A percentile compares a stretch with the other conserved stretches of the same genome.
Evolutionary conservation across 2,113 vertebrate species (phyloP).

Genomic region (Electrona antarctica): DNA sequence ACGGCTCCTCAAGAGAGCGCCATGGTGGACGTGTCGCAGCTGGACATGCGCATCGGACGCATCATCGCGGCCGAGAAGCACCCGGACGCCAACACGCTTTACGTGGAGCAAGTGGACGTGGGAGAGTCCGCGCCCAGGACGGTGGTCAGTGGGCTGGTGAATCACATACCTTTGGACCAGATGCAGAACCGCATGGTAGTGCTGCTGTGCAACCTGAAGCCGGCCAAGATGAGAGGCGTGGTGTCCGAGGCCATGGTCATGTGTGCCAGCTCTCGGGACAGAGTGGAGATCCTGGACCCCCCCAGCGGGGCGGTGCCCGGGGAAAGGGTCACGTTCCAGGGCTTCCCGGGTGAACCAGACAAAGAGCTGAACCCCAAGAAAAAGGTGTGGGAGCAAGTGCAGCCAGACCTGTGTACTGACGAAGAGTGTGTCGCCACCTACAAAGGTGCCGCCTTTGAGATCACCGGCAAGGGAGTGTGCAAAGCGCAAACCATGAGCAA

Average conservation of each 20-base stretch:
- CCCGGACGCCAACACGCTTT: constrained; percentile 91
- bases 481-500: constrained; percentile 91
- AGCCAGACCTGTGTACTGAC: constrained; percentile 90
- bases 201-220: constrained; percentile 93
- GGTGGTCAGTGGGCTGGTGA: constrained; percentile 96
- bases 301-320: constrained; percentile 85
- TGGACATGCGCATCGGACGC: constrained; percentile 92
- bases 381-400: constrained; percentile 97
- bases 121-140: constrained; percentile 88
- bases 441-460: constrained; percentile 90
- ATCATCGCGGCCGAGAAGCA: constrained; percentile 90
- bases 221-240: constrained; percentile 90
- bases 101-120: constrained; percentile 94
- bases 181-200: constrained; percentile 94
- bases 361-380: constrained; percentile 98
- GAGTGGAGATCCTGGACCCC: constrained; percentile 91
- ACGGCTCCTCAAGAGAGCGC: constrained; percentile 73
- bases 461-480: constrained; percentile 91
- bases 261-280: constrained; percentile 92
- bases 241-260: constrained; percentile 93
- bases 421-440: constrained; percentile 89
- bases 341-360: constrained; percentile 92
- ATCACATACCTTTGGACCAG: constrained; percentile 93
- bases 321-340: constrained; percentile 87
- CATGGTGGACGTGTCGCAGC: constrained; percentile 88